phyloP scores from a whole-genome alignment of 1,140 invertebrate species.

The Platorchestia sp. region DNA sequence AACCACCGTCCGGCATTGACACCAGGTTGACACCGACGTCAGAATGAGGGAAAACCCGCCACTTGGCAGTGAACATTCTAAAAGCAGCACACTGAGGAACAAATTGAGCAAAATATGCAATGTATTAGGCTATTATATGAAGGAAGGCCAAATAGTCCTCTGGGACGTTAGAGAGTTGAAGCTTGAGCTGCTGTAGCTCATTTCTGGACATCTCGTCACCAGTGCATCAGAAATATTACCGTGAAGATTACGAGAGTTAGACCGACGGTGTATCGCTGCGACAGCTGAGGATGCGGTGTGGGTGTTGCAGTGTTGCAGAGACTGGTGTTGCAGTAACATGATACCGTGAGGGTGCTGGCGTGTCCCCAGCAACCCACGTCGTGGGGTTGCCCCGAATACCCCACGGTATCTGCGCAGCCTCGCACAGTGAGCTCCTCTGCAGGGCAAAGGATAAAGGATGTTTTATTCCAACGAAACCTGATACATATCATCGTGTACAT shows the following conservation, averaged over 20 bases:
- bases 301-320: constrained; percentile 60
- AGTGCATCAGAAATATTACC: neutral
- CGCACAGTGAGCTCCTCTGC: constrained; percentile 45
- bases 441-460: neutral
- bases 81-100: too few relatives aligned
- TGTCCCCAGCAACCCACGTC: constrained; percentile 59
- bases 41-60: too few relatives aligned
- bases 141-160: too few relatives aligned
- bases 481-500: too few relatives aligned
- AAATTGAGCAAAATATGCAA: too few relatives aligned
- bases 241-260: neutral
- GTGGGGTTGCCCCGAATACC: constrained; percentile 32
- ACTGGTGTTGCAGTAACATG: constrained; percentile 58
- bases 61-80: too few relatives aligned
- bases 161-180: too few relatives aligned
- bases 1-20: too few relatives aligned
- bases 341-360: constrained; percentile 52
- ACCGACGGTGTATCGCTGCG: neutral
- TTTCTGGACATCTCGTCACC: neutral
- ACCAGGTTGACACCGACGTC: too few relatives aligned
- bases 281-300: neutral
- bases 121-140: too few relatives aligned
- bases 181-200: too few relatives aligned
- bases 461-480: too few relatives aligned
- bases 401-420: constrained; percentile 53